Evolutionary conservation across 2,113 vertebrate species (phyloP).

Genomic region (Platichthys stellatus): DNA sequence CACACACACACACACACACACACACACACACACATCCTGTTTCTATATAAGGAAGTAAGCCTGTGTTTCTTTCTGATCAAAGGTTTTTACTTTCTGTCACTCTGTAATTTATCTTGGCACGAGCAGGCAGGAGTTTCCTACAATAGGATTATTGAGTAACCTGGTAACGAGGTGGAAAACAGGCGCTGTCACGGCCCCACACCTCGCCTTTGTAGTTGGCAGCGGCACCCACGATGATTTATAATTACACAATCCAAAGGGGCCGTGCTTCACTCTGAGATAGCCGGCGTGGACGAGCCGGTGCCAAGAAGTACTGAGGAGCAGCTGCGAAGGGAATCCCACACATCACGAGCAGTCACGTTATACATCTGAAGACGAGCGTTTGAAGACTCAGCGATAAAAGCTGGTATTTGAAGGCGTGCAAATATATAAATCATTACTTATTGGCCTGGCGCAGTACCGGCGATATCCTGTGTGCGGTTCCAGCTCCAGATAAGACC

Average conservation of each 20-base stretch:
- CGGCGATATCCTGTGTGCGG: not conserved
- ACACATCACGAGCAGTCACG: conserved; percentile 5
- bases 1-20: not conserved
- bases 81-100: not conserved
- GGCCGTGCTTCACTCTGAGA: conserved; percentile 23
- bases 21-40: not conserved
- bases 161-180: conserved; percentile 5
- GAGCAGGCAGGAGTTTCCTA: not conserved
- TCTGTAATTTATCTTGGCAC: conserved; percentile 8
- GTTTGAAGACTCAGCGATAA: conserved; percentile 21
- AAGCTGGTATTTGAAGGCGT: conserved; percentile 1
- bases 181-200: conserved; percentile 39
- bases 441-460: not conserved
- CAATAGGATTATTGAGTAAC: not conserved
- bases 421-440: conserved; percentile 1
- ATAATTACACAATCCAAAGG: conserved; percentile 45
- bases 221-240: conserved; percentile 15
- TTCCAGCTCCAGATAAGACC: conserved; percentile 24
- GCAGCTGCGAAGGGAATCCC: conserved; percentile 40
- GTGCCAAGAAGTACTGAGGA: conserved; percentile 1
- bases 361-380: not conserved
- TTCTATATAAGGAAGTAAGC: not conserved
- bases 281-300: not conserved
- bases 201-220: conserved; percentile 42
- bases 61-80: not conserved